Percentiles rank a stretch among this genome's conserved stretches.
Conservation (phyloP, 2,888 invertebrate genomes). For the Eristalis tenax region DNA sequence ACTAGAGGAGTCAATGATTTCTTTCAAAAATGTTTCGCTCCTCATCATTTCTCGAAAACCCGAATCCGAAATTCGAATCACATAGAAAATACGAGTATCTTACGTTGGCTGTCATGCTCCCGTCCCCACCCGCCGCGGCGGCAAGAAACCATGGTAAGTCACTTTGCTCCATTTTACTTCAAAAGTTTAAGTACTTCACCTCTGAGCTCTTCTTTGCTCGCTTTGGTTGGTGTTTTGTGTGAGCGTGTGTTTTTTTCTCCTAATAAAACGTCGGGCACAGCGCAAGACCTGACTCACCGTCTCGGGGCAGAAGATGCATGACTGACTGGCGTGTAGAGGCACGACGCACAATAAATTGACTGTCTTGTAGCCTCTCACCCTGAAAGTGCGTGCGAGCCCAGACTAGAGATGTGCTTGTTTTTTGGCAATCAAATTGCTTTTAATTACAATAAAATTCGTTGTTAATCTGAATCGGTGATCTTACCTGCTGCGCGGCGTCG, state of each 20-base stretch:
- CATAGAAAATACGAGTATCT: slow-evolving; percentile 17
- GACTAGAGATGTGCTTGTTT: background rate
- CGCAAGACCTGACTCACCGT: background rate
- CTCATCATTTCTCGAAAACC: slow-evolving; percentile 6
- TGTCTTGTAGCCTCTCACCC: background rate
- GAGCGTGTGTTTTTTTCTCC: background rate
- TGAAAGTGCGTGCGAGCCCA: background rate
- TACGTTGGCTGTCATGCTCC: background rate
- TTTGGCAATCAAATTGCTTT: slow-evolving; percentile 59
- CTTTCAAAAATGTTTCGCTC: slow-evolving; percentile 13
- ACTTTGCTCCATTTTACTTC: slow-evolving; percentile 38
- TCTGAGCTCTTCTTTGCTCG: background rate
- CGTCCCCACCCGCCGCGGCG: background rate
- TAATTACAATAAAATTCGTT: slow-evolving; percentile 69
- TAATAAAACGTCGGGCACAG: background rate
- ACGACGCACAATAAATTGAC: background rate
- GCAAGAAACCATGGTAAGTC: background rate
- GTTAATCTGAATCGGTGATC: slow-evolving; percentile 62
- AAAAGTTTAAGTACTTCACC: slow-evolving; percentile 44
- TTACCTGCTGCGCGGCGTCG: slow-evolving; percentile 64
- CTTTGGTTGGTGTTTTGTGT: slow-evolving; percentile 5
- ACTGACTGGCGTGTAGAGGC: background rate
- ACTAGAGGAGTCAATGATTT: slow-evolving; percentile 48
- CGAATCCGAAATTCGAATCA: slow-evolving; percentile 43
- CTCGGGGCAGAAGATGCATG: slow-evolving; percentile 11